Evolutionary conservation across 2,888 invertebrate genomes (phyloP).

Genomic region (Oxytorus armatus): DNA sequence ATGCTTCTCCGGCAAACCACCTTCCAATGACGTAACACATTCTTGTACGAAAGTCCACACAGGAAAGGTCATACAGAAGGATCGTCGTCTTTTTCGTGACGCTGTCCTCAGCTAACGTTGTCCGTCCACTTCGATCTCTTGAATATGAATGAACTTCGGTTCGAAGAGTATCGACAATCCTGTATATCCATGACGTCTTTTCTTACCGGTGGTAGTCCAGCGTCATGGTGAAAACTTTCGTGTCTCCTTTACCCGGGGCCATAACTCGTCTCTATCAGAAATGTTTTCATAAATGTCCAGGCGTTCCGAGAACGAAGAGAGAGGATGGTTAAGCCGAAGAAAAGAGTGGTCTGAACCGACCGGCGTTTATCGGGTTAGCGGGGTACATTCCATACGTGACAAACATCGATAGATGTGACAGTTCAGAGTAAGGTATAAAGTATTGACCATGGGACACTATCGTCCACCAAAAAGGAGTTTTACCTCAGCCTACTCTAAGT

Average conservation of each 20-base stretch:
- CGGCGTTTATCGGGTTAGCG: slow-evolving; percentile 74
- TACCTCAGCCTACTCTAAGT: slow-evolving; percentile 27
- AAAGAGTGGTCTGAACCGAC: slow-evolving; percentile 26
- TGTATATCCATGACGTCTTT: slow-evolving; percentile 47
- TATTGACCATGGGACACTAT: slow-evolving; percentile 59
- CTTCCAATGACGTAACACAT: slow-evolving; percentile 9
- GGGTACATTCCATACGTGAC: slow-evolving; percentile 71
- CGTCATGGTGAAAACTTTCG: slow-evolving; percentile 48
- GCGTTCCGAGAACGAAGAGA: slow-evolving; percentile 8
- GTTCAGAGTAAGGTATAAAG: not conserved
- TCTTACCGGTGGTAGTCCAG: not conserved
- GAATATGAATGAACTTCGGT: slow-evolving; percentile 75
- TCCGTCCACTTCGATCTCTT: slow-evolving; percentile 66
- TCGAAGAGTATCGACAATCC: slow-evolving; percentile 72
- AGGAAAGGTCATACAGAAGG: not conserved
- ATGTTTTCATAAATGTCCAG: slow-evolving; percentile 22
- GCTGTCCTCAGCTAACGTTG: slow-evolving; percentile 2
- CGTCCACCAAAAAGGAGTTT: slow-evolving; percentile 3
- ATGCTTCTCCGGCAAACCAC: not conserved
- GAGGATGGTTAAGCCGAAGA: slow-evolving; percentile 45
- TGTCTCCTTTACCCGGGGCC: slow-evolving; percentile 10
- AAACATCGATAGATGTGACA: slow-evolving; percentile 60
- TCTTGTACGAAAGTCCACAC: slow-evolving; percentile 6
- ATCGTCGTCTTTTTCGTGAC: slow-evolving; percentile 24
- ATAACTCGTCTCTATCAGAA: not conserved